Evolutionary conservation across 2,797 vertebrate species (phyloP).

Genomic region (Tauraco hartlaubi): DNA sequence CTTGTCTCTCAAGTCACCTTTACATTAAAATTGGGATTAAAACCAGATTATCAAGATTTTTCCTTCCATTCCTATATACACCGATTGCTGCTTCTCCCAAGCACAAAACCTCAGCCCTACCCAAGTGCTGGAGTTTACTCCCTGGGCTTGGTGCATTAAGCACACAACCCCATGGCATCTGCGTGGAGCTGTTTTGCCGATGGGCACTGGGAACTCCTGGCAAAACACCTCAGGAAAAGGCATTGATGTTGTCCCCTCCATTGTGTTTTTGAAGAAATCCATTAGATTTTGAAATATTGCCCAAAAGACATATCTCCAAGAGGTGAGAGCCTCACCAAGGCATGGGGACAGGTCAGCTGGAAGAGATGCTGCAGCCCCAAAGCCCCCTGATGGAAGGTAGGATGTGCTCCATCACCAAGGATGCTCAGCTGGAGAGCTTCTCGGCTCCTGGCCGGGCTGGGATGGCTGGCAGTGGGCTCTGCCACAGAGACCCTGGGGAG

Average conservation of each 20-base stretch:
- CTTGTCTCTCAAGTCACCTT: background rate
- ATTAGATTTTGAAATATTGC: background rate
- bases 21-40: background rate
- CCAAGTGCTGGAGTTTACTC: background rate
- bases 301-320: fast-evolving
- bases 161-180: no score
- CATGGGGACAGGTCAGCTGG: background rate
- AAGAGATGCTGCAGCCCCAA: background rate
- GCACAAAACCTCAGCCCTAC: background rate
- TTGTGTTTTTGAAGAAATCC: background rate
- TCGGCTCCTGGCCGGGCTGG: fast-evolving
- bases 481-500: background rate
- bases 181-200: background rate
- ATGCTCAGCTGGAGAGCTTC: background rate
- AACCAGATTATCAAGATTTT: background rate
- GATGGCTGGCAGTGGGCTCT: background rate
- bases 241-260: background rate
- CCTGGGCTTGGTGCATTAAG: background rate
- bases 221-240: background rate
- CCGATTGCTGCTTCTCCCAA: background rate
- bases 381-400: fast-evolving
- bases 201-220: background rate
- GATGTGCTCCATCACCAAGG: background rate
- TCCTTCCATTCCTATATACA: background rate
- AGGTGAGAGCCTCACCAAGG: fast-evolving